Evolutionary conservation across 2,888 invertebrate species (phyloP), one percentile per base, ranked within the genome.

Genomic region (Tipula unca): DNA sequence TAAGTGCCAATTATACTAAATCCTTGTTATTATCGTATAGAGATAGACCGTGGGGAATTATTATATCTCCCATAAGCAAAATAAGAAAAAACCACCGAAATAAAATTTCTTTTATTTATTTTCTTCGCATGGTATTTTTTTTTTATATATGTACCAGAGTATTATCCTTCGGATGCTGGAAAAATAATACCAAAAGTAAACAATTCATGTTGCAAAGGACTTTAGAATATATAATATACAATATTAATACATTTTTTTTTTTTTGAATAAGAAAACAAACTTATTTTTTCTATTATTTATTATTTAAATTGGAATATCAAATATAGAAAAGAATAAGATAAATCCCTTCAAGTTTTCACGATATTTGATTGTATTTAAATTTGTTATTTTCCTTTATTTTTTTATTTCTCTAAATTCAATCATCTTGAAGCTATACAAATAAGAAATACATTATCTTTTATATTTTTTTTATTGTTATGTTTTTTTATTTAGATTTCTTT

Each of bases 151-250:
- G n/a, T n/a, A 32, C 32, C 32, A 5, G 48, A 48, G 48, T 69
- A 69, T 69, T 69, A 69, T 69, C 69, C 69, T 69, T 69, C 25
- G 69, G 69, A 69, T 69, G 69, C 25, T 69, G 69, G 25, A 69
- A 69, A 69, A 69, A 69, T 69, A 69, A 69, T 69, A 69, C n/a
- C 69, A 69, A 69, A 69, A 69, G 69, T 69, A 69, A 69, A 69
- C 69, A 69, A 69, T 69, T 69, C 25, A 69, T 25, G 69, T 69
- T 25, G 69, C 25, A 25, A 20, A 69, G 69, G 69, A 69, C 69
- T 69, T 69, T 69, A 69, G 25, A 69, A 69, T 54, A 54, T 54
- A 54, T 17, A 48, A 48, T 48, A 48, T 48, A 48, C 48, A 39
- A 39, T 39, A 39, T 8, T 32, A 6, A 1, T 2, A 39, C 10